Conservation (phyloP, 2,113 vertebrate genomes). For the Chunga burmeisteri region DNA sequence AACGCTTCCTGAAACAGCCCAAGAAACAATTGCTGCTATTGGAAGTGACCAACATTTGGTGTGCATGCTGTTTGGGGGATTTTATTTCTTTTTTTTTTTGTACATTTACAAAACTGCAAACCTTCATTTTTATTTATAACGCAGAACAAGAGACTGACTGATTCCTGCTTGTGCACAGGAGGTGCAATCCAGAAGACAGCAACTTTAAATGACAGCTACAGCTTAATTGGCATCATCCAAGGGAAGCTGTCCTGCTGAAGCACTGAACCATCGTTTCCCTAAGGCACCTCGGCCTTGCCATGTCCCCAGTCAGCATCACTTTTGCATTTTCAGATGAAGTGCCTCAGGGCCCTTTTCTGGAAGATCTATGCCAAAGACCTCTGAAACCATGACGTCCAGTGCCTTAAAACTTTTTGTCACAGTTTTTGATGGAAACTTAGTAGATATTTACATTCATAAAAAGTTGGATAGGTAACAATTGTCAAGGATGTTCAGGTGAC, state of each 20-base stretch:
- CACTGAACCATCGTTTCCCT: conserved; percentile 42
- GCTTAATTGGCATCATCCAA: conserved; percentile 59
- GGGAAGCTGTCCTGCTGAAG: conserved; percentile 23
- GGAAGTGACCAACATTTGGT: not conserved
- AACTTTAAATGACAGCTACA: conserved; percentile 56
- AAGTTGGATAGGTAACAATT: not conserved
- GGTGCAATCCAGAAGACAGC: not conserved
- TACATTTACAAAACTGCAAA: not conserved
- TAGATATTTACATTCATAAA: not conserved
- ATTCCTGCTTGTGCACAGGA: conserved; percentile 23
- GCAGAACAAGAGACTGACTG: not conserved
- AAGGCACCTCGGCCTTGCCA: conserved; percentile 32
- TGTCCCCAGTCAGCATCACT: not conserved
- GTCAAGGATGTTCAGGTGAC: not conserved
- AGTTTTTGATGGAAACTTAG: not conserved
- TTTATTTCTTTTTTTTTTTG: not conserved
- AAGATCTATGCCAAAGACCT: not conserved
- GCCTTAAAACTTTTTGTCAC: conserved; percentile 27
- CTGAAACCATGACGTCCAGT: not conserved
- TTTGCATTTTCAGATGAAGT: conserved; percentile 21
- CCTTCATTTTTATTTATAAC: conserved; percentile 27
- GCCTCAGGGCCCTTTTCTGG: conserved; percentile 16
- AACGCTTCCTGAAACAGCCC: not conserved
- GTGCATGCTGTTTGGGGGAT: not conserved
- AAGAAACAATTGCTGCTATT: not conserved